Evolutionary conservation across 2,888 invertebrate genomes (phyloP), one percentile per base, ranked within the genome.

Genomic region (Ormyrus thymus): DNA sequence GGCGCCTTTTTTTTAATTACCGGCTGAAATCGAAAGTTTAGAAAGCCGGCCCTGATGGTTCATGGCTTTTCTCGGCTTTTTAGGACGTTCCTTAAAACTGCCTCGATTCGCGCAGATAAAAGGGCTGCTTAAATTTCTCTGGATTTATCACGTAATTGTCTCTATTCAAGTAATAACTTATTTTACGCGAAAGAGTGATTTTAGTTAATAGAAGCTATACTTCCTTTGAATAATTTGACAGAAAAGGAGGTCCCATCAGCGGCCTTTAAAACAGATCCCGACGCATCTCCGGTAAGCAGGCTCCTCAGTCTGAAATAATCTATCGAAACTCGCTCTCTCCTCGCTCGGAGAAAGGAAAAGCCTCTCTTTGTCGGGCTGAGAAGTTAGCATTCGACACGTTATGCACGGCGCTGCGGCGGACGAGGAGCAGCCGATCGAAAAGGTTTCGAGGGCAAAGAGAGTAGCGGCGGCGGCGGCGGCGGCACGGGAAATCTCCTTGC

Each of bases 381-480:
- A 73, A 73, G 68, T 80, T 80, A 71, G 68, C 79, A 74, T 76
- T 73, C n/a, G 70, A 61, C 58, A 10, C 13, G n/a, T 10, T 56
- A 56, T 61, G 9, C 43, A 51, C 45, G 10, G 29, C 29, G 29
- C 29, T 2, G 29, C 29, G 10, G 70, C 50, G 15, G 10, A 48
- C 11, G 55, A 15, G 56, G 29, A 29, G 45, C 81, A 29, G 64
- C 62, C 75, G 78, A 82, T 82, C 81, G 50, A 64, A 84, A 86
- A 84, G 84, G 84, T 86, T 85, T 85, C 82, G 84, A 84, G 85
- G 84, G 84, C 86, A 84, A 84, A 84, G 83, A 84, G 83, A 83
- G 78, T 81, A 62, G 66, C 7, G 46, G 55, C 7, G 29, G n/a
- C 1, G n/a, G 45, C 48, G 46, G n/a, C 48, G 11, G 13, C 15